phyloP scores from a whole-genome alignment of 2,113 vertebrate species.

The Barnardius zonarius region DNA sequence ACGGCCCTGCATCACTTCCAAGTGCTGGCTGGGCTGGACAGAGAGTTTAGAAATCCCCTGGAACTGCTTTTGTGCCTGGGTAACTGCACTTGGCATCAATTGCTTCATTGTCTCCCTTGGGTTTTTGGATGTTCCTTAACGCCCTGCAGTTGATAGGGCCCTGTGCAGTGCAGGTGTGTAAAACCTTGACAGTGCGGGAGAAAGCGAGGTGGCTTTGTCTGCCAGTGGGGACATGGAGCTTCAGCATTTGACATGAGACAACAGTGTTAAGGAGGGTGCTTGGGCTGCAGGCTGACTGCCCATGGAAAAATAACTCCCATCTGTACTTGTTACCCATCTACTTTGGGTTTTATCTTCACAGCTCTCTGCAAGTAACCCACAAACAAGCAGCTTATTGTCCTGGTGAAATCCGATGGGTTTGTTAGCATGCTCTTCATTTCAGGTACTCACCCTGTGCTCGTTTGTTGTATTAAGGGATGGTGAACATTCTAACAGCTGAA shows the following conservation, averaged over 20 bases:
- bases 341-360: background rate
- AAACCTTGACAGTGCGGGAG: background rate
- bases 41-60: background rate
- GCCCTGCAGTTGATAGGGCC: background rate
- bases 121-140: background rate
- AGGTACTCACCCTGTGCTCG: background rate
- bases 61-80: background rate
- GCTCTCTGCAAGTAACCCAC: fast-evolving
- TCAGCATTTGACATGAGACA: background rate
- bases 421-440: background rate
- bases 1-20: background rate
- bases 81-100: background rate
- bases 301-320: background rate
- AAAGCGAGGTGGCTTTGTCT: background rate
- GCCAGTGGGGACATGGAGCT: background rate
- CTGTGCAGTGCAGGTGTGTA: background rate
- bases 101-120: background rate
- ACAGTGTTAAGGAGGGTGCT: background rate
- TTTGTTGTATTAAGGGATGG: background rate
- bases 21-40: background rate
- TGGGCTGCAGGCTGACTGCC: background rate
- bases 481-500: background rate
- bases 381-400: background rate
- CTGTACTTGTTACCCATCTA: background rate
- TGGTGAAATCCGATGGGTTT: background rate